Evolutionary conservation across 2,797 vertebrate species (phyloP), one percentile per base, ranked within the genome.

Genomic region (Brachyrhaphis roseni): DNA sequence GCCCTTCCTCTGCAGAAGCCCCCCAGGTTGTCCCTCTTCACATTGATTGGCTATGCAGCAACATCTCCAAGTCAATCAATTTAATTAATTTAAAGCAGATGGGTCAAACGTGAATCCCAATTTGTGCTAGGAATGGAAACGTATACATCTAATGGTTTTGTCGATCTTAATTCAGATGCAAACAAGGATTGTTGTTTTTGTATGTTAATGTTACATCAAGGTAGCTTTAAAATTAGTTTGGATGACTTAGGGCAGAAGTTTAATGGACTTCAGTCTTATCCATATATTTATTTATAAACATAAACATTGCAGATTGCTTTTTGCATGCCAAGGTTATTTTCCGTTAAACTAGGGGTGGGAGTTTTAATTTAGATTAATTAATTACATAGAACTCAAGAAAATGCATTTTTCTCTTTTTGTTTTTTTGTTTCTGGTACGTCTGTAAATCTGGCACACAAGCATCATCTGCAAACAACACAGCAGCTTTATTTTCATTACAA

Each of bases 61-160:
- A 87, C 88, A 90, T 92, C 85, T 89, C 88, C 74, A 88, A 93
- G 93, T 95, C 89, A 95, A 95, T 96, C 94, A 95, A 94, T 92
- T 90, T 84, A 85, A 92, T 93, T 94, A 72, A 93, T 88, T 90
- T 89, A 87, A 92, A 88, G 81, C 86, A 89, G 82, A 91, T 91
- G 87, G 75, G 71, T 84, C 84, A 89, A 90, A 87, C 85, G 78
- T 7, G 45, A 74, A 81, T 88, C 84, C 87, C 45, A 83, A 76
- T 90, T 84, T 62, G 53, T 70, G 26, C n/a, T 10, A 41, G 72
- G 88, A 87, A 85, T 36, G 68, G 64, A 85, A 77, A 43, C 62
- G 76, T 51, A 71, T 8, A 74, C 59, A 74, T 72, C 39, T 82
- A 85, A 90, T 88, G 75, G 68, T 77, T 87, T 79, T 77, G 74